Evolutionary conservation across 2,113 vertebrate genomes (phyloP).

Genomic region (Okapia johnstoni): DNA sequence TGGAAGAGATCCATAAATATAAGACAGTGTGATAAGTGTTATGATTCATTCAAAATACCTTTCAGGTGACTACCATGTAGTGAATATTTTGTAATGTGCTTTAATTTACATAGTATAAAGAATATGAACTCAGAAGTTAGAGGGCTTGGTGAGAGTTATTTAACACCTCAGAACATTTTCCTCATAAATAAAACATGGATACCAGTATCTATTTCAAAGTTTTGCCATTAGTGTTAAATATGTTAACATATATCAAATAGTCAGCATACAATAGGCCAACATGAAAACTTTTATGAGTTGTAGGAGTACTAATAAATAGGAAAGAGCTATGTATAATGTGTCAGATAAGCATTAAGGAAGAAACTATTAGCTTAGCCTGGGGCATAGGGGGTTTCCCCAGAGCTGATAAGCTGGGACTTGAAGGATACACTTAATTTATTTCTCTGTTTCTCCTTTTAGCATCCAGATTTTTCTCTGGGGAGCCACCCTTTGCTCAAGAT

Average conservation of each 20-base stretch:
- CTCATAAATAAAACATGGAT: background rate
- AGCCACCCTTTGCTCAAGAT: background rate
- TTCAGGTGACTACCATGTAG: background rate
- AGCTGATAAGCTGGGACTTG: background rate
- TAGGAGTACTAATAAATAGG: background rate
- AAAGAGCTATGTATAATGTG: background rate
- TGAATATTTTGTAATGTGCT: background rate
- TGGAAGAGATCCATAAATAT: background rate
- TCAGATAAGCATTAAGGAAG: background rate
- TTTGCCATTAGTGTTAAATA: constrained; percentile 10
- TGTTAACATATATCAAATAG: background rate
- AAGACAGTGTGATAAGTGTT: background rate
- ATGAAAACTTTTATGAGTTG: background rate
- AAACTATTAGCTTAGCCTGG: background rate
- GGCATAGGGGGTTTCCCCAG: background rate
- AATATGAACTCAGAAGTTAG: background rate
- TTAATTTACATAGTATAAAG: background rate
- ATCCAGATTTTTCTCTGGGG: background rate
- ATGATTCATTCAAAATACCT: background rate
- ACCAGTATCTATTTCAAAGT: background rate
- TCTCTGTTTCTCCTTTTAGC: background rate
- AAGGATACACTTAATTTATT: background rate
- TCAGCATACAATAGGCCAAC: background rate
- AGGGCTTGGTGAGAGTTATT: background rate
- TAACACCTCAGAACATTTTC: background rate